phyloP scores from a whole-genome alignment of 2,113 vertebrate species.

The Suncus etruscus region DNA sequence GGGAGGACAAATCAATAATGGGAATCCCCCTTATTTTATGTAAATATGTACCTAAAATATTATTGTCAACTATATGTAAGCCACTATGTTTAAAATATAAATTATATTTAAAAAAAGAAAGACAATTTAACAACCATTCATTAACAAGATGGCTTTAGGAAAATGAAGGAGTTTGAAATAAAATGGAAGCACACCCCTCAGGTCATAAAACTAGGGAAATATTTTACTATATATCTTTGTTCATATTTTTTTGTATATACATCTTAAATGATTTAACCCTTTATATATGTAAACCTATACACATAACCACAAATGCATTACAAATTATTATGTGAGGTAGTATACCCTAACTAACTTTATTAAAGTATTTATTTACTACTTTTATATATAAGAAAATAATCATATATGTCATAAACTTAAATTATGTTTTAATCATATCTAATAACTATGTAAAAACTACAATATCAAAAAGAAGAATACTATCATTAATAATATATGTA shows the following conservation, averaged over 20 bases:
- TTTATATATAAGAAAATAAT: not conserved
- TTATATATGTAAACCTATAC: too few species aligned
- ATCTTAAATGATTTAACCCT: not conserved
- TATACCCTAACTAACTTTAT: not conserved
- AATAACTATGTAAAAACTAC: not conserved
- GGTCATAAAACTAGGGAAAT: not conserved
- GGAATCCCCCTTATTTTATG: too few species aligned
- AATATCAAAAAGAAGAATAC: not conserved
- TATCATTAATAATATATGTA: not conserved
- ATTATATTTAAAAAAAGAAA: too few species aligned
- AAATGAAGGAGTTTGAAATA: not conserved
- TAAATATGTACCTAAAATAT: too few species aligned
- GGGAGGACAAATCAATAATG: too few species aligned
- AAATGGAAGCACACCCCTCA: not conserved
- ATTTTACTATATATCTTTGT: not conserved
- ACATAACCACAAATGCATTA: too few species aligned
- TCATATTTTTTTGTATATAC: not conserved
- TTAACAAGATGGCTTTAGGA: not conserved
- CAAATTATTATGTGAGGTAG: not conserved
- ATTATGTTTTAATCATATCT: too few species aligned
- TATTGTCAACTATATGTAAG: too few species aligned
- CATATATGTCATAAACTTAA: not conserved
- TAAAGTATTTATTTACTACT: not conserved
- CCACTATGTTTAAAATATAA: too few species aligned
- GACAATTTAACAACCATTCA: not conserved